Percentiles rank a stretch among this genome's conserved stretches.
phyloP scores from a whole-genome alignment of 2,797 vertebrate species.

The Anomalospiza imberbis region DNA sequence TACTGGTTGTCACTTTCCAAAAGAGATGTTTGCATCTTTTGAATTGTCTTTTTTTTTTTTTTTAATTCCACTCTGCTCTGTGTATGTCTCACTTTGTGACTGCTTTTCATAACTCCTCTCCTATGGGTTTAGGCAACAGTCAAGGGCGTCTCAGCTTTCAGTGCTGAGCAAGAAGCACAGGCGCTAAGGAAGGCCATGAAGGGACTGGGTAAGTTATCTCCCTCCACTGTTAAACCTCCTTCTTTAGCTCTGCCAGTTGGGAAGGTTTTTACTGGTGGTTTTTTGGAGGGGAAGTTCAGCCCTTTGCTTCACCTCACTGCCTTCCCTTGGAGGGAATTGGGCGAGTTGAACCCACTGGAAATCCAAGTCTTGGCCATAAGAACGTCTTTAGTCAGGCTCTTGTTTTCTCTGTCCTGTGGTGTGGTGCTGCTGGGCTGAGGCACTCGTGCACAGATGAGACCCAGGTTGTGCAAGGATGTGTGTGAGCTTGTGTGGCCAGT shows the following conservation, averaged over 20 bases:
- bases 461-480: not conserved
- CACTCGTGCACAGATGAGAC: not conserved
- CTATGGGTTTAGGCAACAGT: constrained; percentile 73
- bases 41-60: not conserved
- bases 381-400: not conserved
- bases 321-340: not conserved
- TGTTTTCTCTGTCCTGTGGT: not conserved
- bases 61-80: not conserved
- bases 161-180: constrained; percentile 79
- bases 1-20: not conserved
- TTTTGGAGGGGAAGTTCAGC: not conserved
- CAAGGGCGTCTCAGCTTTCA: constrained; percentile 83
- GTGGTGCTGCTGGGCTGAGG: not conserved
- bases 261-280: not conserved
- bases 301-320: not conserved
- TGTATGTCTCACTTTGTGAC: not conserved
- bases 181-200: constrained; percentile 90
- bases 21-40: not conserved
- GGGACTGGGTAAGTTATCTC: constrained; percentile 84
- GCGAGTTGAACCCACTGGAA: not conserved
- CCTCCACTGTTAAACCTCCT: not conserved
- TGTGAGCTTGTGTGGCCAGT: not conserved
- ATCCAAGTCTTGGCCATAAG: not conserved
- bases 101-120: not conserved
- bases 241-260: accelerated